Percentiles rank a stretch among this genome's conserved stretches.
These are phyloP conservation scores for Platyscapa corneri DNA, from an alignment of 1,140 invertebrate species.

Conservation along the genomic window DNA sequence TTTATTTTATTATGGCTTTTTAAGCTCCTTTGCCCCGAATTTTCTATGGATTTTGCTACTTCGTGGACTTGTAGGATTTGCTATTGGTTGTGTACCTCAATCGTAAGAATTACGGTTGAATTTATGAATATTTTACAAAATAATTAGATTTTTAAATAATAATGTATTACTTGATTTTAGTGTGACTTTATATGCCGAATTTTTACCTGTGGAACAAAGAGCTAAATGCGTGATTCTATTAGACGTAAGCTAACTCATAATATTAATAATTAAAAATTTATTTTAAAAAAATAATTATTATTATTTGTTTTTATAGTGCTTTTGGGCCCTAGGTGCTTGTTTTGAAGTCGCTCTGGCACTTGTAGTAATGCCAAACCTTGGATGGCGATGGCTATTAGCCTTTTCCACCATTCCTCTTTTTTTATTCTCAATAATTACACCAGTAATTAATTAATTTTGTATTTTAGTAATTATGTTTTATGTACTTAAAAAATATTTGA, in stretches of 20 bases:
- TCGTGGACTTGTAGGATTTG: slow-evolving; percentile 94
- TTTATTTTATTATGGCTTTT: slow-evolving; percentile 92
- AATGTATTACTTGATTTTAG: slow-evolving; percentile 74
- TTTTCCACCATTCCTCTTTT: slow-evolving; percentile 91
- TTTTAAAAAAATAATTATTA: slow-evolving; percentile 15
- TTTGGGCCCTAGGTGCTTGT: slow-evolving; percentile 96
- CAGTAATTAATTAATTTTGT: slow-evolving; percentile 75
- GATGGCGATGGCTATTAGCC: slow-evolving; percentile 92
- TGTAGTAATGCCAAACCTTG: slow-evolving; percentile 92
- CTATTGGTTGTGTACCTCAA: slow-evolving; percentile 96
- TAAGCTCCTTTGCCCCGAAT: slow-evolving; percentile 93
- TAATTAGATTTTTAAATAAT: slow-evolving; percentile 29
- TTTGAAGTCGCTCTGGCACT: slow-evolving; percentile 93
- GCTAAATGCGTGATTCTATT: slow-evolving; percentile 95
- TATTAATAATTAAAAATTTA: not conserved
- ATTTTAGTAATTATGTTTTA: not conserved
- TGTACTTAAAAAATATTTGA: not conserved
- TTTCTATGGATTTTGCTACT: slow-evolving; percentile 93
- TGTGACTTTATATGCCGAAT: slow-evolving; percentile 97
- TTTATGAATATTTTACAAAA: slow-evolving; percentile 39
- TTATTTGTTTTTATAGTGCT: slow-evolving; percentile 82
- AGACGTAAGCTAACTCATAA: slow-evolving; percentile 82
- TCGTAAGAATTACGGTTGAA: slow-evolving; percentile 82
- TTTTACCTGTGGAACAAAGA: slow-evolving; percentile 93
- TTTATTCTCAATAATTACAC: slow-evolving; percentile 86